Evolutionary conservation across 2,113 vertebrate genomes (phyloP), one percentile per base, ranked within the genome.

Genomic region (Acrocephalus kingi): DNA sequence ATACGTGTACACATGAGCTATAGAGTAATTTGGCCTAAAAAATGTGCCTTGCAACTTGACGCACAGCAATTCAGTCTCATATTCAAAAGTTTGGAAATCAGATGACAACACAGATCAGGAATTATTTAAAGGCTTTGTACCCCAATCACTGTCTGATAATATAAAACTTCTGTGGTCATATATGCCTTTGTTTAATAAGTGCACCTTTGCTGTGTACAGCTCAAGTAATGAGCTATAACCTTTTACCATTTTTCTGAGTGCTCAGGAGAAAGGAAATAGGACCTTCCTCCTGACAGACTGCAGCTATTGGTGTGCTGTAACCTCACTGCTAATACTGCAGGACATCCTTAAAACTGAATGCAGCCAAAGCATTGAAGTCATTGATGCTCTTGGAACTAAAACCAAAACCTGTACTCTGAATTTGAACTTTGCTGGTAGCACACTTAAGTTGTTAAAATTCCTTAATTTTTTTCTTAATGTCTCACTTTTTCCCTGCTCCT

Each of bases 41-140:
- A 64, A 41, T 33, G 69, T 96, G 73, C 91, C 91, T 95, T 97
- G 81, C 78, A 84, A 58, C 43, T 81, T 78, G 43, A 91, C 0
- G 1, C 67, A 74, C 35, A 66, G 68, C 55, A 81, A 12, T 86
- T 90, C 72, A 91, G 55, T 84, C 69, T 82, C 11, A 4, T 11
- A 11, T 61, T 71, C 51, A 37, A 45, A 56, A 64, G 20, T 39
- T 48, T 87, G 28, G 67, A 81, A 72, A 39, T 84, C 45, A 54
- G 30, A 28, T 49, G n/a, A 35, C 85, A 84, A 48, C 28, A 39
- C 3, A 31, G 35, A 71, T 78, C 31, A 54, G 51, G 21, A 75
- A 30, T 62, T 54, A 39, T 12, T 74, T 75, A 37, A 63, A 72
- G 23, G 11, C 48, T 94, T 90, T 92, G 13, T 86, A 81, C 16